Conservation (phyloP, 1,140 invertebrate species). For the Heliconius congener region DNA sequence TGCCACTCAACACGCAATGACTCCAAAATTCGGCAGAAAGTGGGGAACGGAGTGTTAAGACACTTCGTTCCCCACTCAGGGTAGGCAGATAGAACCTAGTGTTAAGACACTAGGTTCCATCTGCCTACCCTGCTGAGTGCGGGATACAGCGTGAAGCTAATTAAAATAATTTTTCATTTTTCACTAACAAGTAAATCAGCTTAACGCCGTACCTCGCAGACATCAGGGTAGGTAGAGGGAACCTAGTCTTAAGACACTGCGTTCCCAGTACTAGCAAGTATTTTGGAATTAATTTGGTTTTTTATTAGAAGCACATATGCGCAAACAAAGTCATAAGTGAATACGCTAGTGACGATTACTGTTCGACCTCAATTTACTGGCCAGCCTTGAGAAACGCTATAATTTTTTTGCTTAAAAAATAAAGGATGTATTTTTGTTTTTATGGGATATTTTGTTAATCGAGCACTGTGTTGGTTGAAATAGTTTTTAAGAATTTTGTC, state of each 20-base stretch:
- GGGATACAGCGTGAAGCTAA: too few species aligned
- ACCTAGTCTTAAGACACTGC: background rate
- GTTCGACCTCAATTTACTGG: conserved; percentile 3
- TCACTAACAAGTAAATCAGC: too few species aligned
- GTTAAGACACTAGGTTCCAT: too few species aligned
- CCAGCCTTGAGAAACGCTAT: conserved; percentile 3
- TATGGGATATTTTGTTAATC: conserved; percentile 1
- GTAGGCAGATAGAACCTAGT: too few species aligned
- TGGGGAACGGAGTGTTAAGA: too few species aligned
- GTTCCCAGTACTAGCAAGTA: background rate
- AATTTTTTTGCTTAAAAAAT: conserved; percentile 8
- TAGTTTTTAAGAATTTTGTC: background rate
- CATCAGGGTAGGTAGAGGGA: background rate
- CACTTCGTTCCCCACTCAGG: too few species aligned
- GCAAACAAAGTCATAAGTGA: background rate
- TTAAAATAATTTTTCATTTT: too few species aligned
- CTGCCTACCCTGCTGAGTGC: too few species aligned
- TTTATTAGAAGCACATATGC: background rate
- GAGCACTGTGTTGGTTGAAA: background rate
- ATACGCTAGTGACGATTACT: background rate
- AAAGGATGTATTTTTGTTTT: conserved; percentile 10
- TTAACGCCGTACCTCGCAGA: too few species aligned
- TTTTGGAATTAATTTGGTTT: too few species aligned
- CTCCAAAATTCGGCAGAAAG: too few species aligned
- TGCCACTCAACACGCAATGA: too few species aligned